phyloP scores from a whole-genome alignment of 2,797 vertebrate species.

The Sebastes diploproa region DNA sequence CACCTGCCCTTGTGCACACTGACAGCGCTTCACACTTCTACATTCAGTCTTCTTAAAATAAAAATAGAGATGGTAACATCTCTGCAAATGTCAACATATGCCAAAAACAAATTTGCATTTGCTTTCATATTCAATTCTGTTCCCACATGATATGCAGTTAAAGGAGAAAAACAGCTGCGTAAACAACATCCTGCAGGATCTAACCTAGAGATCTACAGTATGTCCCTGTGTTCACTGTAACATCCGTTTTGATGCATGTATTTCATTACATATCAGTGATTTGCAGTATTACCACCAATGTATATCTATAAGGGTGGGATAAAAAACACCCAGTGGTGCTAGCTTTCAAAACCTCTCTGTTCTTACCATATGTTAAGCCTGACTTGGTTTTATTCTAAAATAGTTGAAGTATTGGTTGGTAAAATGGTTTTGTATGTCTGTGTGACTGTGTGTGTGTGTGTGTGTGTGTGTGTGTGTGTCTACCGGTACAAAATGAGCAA shows the following conservation, averaged over 20 bases:
- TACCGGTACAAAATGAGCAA: constrained; percentile 37
- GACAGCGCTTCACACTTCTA: constrained; percentile 1
- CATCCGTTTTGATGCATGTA: constrained; percentile 44
- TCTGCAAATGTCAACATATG: constrained; percentile 52
- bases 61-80: constrained; percentile 47
- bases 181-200: constrained; percentile 37
- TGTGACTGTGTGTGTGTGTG: not conserved
- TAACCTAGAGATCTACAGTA: constrained; percentile 14
- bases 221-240: constrained; percentile 13
- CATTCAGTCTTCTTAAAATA: constrained; percentile 27
- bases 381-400: constrained; percentile 27
- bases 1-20: not conserved
- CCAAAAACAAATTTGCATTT: constrained; percentile 56
- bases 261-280: constrained; percentile 53
- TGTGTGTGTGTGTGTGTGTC: not conserved
- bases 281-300: constrained; percentile 35
- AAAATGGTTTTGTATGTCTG: constrained; percentile 17
- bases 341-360: constrained; percentile 27
- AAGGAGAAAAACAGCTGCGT: constrained; percentile 27
- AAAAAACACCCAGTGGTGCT: constrained; percentile 17
- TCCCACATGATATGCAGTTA: constrained; percentile 34
- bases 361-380: constrained; percentile 9
- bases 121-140: constrained; percentile 60
- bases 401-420: constrained; percentile 8
- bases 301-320: constrained; percentile 3